These are phyloP conservation scores for Atherinomorus stipes DNA, from an alignment of 2,113 vertebrate species.

Conservation along the genomic window DNA sequence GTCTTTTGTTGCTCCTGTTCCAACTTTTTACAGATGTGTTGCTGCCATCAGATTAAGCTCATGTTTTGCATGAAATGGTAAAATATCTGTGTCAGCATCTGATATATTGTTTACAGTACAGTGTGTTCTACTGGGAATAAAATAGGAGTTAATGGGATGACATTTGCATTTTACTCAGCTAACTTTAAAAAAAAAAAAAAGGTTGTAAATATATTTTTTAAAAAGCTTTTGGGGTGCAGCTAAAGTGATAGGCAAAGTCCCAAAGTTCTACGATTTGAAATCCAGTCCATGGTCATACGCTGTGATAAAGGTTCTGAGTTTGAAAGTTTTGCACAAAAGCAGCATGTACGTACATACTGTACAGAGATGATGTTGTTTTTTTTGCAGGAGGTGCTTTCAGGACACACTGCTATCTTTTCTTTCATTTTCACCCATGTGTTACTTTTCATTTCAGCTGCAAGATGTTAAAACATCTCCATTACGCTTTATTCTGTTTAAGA, in stretches of 20 bases:
- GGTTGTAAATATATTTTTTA: too few species aligned
- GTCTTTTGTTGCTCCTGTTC: too few species aligned
- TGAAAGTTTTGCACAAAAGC: slow-evolving; percentile 38
- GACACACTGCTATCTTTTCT: not conserved
- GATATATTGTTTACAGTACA: too few species aligned
- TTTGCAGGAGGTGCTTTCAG: slow-evolving; percentile 69
- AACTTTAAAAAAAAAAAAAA: too few species aligned
- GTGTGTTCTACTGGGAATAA: too few species aligned
- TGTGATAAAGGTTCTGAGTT: slow-evolving; percentile 18
- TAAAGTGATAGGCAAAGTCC: not conserved
- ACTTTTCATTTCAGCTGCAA: not conserved
- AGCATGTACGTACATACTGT: slow-evolving; percentile 73
- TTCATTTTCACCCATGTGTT: not conserved
- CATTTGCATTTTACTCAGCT: too few species aligned
- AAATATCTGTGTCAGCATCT: too few species aligned
- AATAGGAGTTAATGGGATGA: too few species aligned
- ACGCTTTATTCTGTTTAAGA: not conserved
- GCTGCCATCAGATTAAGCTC: too few species aligned
- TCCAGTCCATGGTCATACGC: not conserved
- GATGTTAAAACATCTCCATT: not conserved
- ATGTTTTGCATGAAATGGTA: too few species aligned
- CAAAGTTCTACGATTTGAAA: not conserved
- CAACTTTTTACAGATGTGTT: too few species aligned
- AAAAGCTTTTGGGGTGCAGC: too few species aligned
- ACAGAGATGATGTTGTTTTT: slow-evolving; percentile 78